Percentiles rank a stretch among this genome's conserved stretches.
phyloP scores from a whole-genome alignment of 2,888 invertebrate species.

The Drosophila nr. medialis region DNA sequence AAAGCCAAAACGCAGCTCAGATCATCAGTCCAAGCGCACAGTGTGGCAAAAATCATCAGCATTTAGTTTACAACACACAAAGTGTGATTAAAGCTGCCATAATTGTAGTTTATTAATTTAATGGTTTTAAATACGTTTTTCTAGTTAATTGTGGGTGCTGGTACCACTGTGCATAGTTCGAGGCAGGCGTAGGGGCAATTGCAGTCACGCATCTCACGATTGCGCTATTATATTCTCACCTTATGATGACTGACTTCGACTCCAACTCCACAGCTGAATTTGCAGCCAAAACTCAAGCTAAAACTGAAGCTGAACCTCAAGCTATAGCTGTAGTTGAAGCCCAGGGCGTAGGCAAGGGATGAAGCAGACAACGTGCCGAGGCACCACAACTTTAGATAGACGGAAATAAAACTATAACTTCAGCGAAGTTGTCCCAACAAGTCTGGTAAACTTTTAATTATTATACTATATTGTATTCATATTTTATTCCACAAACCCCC shows the following conservation, averaged over 20 bases:
- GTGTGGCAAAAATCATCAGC: slow-evolving; percentile 13
- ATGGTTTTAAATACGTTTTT: neutral
- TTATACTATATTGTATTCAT: neutral
- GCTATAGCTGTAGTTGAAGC: neutral
- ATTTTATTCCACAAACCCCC: neutral
- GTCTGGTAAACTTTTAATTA: neutral
- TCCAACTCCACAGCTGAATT: slow-evolving; percentile 18
- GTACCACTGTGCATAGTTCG: slow-evolving; percentile 53
- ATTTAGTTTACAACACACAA: neutral
- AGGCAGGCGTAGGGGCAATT: slow-evolving; percentile 76
- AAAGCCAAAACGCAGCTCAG: slow-evolving; percentile 50
- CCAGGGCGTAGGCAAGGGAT: neutral
- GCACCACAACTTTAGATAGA: neutral
- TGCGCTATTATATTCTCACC: slow-evolving; percentile 83
- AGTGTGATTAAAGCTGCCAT: neutral
- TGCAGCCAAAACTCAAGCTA: slow-evolving; percentile 29
- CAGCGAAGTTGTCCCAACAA: neutral
- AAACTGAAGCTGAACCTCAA: slow-evolving; percentile 20
- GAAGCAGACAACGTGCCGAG: neutral
- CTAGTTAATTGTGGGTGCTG: neutral
- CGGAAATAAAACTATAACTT: neutral
- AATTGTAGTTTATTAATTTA: neutral
- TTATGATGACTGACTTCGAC: slow-evolving; percentile 74
- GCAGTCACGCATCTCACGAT: slow-evolving; percentile 85
- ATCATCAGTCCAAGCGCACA: slow-evolving; percentile 38